These are phyloP conservation scores for Telmatherina bonti DNA, from an alignment of 2,797 vertebrate species.

Conservation along the genomic window DNA sequence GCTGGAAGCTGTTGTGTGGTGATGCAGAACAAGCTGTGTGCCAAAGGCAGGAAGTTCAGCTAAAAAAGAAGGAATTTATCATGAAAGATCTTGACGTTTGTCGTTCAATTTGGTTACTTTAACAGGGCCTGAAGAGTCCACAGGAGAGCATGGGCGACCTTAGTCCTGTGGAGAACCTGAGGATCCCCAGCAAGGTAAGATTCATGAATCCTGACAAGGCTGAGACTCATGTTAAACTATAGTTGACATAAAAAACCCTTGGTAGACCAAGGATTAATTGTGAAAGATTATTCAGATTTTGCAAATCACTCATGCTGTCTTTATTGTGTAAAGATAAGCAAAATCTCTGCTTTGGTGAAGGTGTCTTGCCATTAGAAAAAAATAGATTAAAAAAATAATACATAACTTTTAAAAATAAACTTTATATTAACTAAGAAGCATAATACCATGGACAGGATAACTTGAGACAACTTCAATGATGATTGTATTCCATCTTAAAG, in stretches of 20 bases:
- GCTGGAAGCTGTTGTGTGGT: background rate
- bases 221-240: background rate
- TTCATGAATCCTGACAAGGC: background rate
- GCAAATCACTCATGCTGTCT: background rate
- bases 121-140: slow-evolving; percentile 94
- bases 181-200: slow-evolving; percentile 94
- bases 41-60: background rate
- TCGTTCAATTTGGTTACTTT: slow-evolving; percentile 36
- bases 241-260: too few relatives aligned
- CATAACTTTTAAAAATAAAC: too few relatives aligned
- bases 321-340: background rate
- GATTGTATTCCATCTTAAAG: too few relatives aligned
- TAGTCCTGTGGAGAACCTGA: slow-evolving; percentile 92
- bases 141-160: slow-evolving; percentile 93
- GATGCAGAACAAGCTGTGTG: background rate
- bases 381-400: too few relatives aligned
- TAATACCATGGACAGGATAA: too few relatives aligned
- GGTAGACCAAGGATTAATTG: background rate
- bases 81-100: background rate
- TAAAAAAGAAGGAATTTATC: background rate
- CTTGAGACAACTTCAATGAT: too few relatives aligned
- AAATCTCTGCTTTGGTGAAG: background rate
- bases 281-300: background rate
- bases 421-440: too few relatives aligned
- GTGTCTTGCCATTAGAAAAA: too few relatives aligned